phyloP scores from a whole-genome alignment of 2,888 invertebrate species.

The Phengaris alcon region DNA sequence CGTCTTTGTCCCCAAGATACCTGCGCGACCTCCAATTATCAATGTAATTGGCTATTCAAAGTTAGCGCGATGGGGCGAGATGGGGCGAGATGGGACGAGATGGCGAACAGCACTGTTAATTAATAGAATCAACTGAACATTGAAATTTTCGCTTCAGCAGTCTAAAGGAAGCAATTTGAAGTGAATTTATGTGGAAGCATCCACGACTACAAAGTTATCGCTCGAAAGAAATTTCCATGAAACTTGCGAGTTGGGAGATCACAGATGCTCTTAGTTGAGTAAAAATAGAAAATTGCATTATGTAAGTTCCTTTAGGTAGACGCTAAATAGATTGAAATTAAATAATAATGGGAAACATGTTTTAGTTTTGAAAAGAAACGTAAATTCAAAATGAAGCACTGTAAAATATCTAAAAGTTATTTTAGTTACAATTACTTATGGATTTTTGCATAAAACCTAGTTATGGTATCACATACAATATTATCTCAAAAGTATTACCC shows the following conservation, averaged over 20 bases:
- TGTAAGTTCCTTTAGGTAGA: neutral
- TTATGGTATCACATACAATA: no score
- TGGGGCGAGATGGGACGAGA: conserved; percentile 52
- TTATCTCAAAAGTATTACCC: no score
- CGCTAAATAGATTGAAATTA: neutral
- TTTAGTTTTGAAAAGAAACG: no score
- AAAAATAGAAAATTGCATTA: conserved; percentile 20
- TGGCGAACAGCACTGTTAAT: conserved; percentile 62
- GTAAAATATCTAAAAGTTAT: no score
- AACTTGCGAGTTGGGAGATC: conserved; percentile 30
- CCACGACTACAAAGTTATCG: conserved; percentile 37
- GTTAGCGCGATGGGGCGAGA: conserved; percentile 64
- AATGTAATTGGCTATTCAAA: conserved; percentile 77
- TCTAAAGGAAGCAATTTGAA: conserved; percentile 48
- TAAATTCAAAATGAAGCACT: no score
- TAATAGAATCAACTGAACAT: conserved; percentile 74
- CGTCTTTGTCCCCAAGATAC: conserved; percentile 66
- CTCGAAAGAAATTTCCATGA: conserved; percentile 40
- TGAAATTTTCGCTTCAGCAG: conserved; percentile 69
- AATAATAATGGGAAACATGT: no score
- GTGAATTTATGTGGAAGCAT: conserved; percentile 53
- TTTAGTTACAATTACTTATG: no score
- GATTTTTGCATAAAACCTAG: no score
- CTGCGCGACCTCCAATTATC: conserved; percentile 75
- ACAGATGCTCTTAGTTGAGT: neutral